Evolutionary conservation across 2,113 vertebrate species (phyloP), one percentile per base, ranked within the genome.

Genomic region (Menidia beryllina): DNA sequence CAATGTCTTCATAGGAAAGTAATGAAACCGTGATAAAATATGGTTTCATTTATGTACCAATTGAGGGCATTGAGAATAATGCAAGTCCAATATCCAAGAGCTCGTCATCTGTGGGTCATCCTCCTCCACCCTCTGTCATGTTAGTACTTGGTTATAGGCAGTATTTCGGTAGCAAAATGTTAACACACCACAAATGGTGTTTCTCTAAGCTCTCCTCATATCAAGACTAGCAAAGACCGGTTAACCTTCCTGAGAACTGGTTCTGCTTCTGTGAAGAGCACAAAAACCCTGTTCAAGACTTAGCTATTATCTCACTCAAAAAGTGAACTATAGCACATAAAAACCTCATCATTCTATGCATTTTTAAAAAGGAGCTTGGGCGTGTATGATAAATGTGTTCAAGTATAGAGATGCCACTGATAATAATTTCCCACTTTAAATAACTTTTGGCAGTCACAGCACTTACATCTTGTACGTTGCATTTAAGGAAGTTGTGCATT

Each of bases 401-500:
- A 39, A 58, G 2, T 21, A 25, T 9, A 15, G 6, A 26, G 0
- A 64, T 43, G 34, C 23, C n/a, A 36, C 34, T 48, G 13, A 8
- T 34, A 67, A 26, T 34, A 38, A 45, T 11, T 26, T 51, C 20
- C 12, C 17, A 10, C n/a, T 26, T 61, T 4, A 1, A 26, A 19
- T 20, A 45, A 58, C 27, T 59, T 59, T 25, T 27, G n/a, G 4
- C 13, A 30, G 20, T 19, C 7, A 8, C 34, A 21, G 27, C 21
- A 51, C 8, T 56, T 26, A 66, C 34, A 26, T 70, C 51, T 75
- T 34, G 23, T 49, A 43, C 43, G 54, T 15, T 20, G 49, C 20
- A 60, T 69, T 69, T 76, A 54, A 82, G 76, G 78, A 89, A 82
- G 78, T 76, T 59, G 43, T 14, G 12, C 38, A 51, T 68, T 72